Evolutionary conservation across 2,113 vertebrate species (phyloP).

Genomic region (Phalacrocorax carbo): DNA sequence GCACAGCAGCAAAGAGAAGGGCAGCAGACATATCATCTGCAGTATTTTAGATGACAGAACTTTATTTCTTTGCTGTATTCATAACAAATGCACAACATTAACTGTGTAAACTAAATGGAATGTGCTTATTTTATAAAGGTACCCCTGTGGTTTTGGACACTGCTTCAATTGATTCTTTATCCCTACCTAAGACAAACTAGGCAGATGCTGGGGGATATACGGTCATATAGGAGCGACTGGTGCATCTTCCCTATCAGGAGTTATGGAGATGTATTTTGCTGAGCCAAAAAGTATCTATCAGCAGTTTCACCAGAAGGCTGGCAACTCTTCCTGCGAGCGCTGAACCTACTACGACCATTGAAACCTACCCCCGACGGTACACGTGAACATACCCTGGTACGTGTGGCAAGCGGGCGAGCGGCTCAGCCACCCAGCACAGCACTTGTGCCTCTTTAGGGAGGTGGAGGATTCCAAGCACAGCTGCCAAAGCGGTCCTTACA

Average conservation of each 20-base stretch:
- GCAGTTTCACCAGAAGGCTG: background rate
- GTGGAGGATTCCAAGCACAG: background rate
- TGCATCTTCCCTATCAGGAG: background rate
- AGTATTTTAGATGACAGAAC: background rate
- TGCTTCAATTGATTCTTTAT: background rate
- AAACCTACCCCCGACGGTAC: too few species aligned
- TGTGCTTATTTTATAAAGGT: background rate
- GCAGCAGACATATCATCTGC: background rate
- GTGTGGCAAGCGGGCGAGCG: background rate
- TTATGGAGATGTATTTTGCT: background rate
- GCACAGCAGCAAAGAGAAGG: background rate
- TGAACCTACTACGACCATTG: background rate
- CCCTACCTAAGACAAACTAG: background rate
- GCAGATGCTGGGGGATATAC: fast-evolving
- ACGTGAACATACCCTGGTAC: fast-evolving
- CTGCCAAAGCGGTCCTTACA: background rate
- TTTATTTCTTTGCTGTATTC: background rate
- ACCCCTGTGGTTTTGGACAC: background rate
- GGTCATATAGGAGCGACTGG: background rate
- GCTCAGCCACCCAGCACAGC: background rate
- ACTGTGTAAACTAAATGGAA: background rate
- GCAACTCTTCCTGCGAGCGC: background rate
- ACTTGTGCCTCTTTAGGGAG: background rate
- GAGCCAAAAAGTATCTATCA: background rate
- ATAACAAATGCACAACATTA: background rate